These are phyloP conservation scores for Megaceryle alcyon DNA, from an alignment of 2,797 vertebrate genomes.

Conservation along the genomic window DNA sequence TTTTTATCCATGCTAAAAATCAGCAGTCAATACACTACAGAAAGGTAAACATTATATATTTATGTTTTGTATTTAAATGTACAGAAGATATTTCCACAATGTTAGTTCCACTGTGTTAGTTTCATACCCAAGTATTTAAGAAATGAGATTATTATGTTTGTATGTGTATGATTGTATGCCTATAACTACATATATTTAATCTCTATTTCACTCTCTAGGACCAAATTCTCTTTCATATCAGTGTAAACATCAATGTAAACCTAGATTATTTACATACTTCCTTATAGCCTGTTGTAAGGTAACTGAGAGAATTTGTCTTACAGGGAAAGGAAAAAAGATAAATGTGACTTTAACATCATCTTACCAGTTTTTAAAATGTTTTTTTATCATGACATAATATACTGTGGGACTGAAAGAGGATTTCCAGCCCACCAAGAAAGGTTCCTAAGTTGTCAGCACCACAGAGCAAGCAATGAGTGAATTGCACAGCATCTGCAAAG, in stretches of 20 bases:
- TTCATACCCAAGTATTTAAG: neutral
- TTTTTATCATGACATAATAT: neutral
- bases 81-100: neutral
- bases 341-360: neutral
- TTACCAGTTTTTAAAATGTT: neutral
- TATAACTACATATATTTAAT: neutral
- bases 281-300: neutral
- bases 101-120: neutral
- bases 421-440: neutral
- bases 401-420: neutral
- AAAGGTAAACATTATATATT: neutral
- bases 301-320: neutral
- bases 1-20: neutral
- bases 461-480: rapidly evolving
- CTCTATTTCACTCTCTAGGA: neutral
- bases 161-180: neutral
- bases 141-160: neutral
- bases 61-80: neutral
- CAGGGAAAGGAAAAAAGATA: neutral
- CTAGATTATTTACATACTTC: neutral
- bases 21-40: neutral
- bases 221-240: neutral
- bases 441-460: neutral
- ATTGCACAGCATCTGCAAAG: neutral
- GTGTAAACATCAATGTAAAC: neutral